Evolutionary conservation across 2,888 invertebrate species (phyloP).

Genomic region (Mallateleia sp.): DNA sequence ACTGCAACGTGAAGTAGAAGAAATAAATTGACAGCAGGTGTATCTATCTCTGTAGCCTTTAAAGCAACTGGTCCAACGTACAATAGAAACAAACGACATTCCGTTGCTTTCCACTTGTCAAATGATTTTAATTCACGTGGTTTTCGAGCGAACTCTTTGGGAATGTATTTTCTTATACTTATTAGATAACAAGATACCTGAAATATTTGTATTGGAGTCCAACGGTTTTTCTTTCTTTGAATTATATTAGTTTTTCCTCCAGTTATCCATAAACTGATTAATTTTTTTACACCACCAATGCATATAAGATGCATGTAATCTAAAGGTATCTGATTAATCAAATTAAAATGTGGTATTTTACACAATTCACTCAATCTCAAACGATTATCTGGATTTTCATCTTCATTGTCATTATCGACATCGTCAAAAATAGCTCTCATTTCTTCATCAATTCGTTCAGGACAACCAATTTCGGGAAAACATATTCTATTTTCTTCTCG

Average conservation of each 20-base stretch:
- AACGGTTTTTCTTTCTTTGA: conserved; percentile 7
- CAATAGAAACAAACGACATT: conserved; percentile 28
- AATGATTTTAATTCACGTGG: conserved; percentile 15
- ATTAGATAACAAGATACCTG: conserved; percentile 5
- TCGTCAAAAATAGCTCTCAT: conserved; percentile 6
- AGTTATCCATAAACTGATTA: conserved; percentile 31
- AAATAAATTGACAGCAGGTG: conserved; percentile 16
- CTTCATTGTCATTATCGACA: not conserved
- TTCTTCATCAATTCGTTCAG: conserved; percentile 15
- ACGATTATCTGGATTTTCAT: conserved; percentile 16
- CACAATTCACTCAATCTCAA: conserved; percentile 22
- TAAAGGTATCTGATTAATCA: conserved; percentile 23
- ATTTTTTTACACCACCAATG: conserved; percentile 32
- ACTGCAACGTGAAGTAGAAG: conserved; percentile 30
- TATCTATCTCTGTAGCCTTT: conserved; percentile 1
- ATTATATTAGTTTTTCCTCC: conserved; percentile 21
- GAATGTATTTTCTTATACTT: conserved; percentile 19
- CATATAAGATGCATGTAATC: conserved; percentile 56
- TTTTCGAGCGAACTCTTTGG: conserved; percentile 34
- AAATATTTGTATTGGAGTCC: not conserved
- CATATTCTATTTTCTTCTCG: conserved; percentile 14
- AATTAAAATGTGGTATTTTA: conserved; percentile 40
- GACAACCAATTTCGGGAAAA: conserved; percentile 27
- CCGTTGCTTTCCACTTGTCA: conserved; percentile 30
- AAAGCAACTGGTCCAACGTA: conserved; percentile 49